Conservation (phyloP, 2,888 invertebrate species). For the Ischnus inquisitorius region DNA sequence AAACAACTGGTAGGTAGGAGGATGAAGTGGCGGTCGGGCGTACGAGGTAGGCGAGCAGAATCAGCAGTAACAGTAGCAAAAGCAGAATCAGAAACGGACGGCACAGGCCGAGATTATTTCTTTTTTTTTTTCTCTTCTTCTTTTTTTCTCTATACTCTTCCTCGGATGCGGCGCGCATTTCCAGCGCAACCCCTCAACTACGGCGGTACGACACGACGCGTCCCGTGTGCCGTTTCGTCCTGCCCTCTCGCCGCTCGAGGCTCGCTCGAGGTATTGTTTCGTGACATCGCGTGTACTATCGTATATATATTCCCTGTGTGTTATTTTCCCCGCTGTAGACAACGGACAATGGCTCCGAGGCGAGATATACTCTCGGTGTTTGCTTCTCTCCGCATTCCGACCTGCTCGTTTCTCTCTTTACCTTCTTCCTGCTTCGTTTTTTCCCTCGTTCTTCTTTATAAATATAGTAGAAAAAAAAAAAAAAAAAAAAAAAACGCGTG, state of each 20-base stretch:
- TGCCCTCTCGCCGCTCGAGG: constrained; percentile 63
- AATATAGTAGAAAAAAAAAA: constrained; percentile 33
- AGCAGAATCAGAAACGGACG: constrained; percentile 53
- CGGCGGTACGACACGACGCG: constrained; percentile 35
- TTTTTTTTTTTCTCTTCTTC: constrained; percentile 28
- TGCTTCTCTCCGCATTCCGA: constrained; percentile 51
- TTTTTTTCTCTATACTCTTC: constrained; percentile 38
- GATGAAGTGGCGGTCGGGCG: constrained; percentile 41
- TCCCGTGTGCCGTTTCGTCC: constrained; percentile 31
- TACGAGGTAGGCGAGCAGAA: constrained; percentile 29
- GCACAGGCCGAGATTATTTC: constrained; percentile 61
- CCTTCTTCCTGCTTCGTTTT: constrained; percentile 23
- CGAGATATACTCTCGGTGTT: constrained; percentile 63
- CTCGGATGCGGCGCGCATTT: constrained; percentile 50
- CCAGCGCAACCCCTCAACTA: constrained; percentile 54
- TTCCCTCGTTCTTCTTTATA: constrained; percentile 36
- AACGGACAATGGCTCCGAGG: constrained; percentile 68
- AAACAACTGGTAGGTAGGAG: constrained; percentile 27
- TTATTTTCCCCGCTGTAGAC: constrained; percentile 61
- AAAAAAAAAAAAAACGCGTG: not conserved
- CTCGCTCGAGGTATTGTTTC: constrained; percentile 68
- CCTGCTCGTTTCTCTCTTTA: constrained; percentile 38
- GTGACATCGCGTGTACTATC: constrained; percentile 62
- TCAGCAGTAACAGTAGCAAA: constrained; percentile 49
- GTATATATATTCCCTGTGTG: constrained; percentile 42